Conservation (phyloP, 2,888 invertebrate genomes). For the Andrena dorsata region DNA sequence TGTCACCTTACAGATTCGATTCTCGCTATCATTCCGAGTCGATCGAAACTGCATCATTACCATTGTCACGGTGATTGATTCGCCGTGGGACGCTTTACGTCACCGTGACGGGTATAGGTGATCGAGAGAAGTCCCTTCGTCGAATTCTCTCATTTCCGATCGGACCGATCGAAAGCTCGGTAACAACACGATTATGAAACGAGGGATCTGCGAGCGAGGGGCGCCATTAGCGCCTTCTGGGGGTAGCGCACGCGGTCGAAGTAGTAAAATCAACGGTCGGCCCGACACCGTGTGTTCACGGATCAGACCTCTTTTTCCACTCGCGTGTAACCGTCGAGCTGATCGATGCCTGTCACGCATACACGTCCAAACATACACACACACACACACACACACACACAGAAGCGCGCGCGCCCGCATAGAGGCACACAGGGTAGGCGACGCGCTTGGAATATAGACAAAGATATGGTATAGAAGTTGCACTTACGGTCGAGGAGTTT, state of each 20-base stretch:
- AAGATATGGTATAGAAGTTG: not conserved
- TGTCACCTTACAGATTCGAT: conserved; percentile 50
- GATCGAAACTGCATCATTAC: conserved; percentile 43
- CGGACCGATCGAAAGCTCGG: not conserved
- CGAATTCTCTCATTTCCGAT: too few species aligned
- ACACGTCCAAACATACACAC: too few species aligned
- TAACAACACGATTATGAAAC: conserved; percentile 32
- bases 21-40: conserved; percentile 25
- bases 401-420: not conserved
- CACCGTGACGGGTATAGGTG: not conserved
- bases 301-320: conserved; percentile 24
- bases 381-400: not conserved
- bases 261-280: conserved; percentile 63
- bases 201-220: conserved; percentile 19
- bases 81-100: not conserved
- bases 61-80: conserved; percentile 48
- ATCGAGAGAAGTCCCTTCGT: not conserved
- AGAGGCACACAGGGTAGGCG: not conserved
- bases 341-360: not conserved
- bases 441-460: not conserved
- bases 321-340: conserved; percentile 7
- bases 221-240: conserved; percentile 64
- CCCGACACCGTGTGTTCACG: conserved; percentile 38
- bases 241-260: conserved; percentile 58
- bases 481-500: conserved; percentile 69